phyloP scores from a whole-genome alignment of 2,113 vertebrate genomes.

The Macroglossus sobrinus region DNA sequence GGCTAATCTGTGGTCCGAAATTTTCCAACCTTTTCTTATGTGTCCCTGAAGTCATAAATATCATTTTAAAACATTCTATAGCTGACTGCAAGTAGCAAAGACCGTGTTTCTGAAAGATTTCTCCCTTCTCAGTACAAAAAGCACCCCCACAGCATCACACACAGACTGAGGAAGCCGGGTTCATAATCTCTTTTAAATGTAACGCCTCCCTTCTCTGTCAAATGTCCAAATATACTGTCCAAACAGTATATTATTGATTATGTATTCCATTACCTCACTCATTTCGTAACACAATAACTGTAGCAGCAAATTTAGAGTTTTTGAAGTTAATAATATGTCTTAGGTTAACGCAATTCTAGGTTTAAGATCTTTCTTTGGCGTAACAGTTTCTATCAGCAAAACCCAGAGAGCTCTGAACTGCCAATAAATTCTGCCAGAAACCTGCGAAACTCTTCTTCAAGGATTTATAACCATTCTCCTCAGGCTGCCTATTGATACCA shows the following conservation, averaged over 20 bases:
- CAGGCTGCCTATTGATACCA: background rate
- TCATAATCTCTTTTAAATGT: background rate
- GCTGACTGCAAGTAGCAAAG: background rate
- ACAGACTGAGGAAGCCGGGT: background rate
- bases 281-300: background rate
- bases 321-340: background rate
- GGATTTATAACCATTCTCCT: background rate
- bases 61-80: background rate
- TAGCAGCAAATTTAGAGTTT: background rate
- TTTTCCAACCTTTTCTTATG: conserved; percentile 27
- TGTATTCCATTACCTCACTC: background rate
- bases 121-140: background rate
- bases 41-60: background rate
- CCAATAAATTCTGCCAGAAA: background rate
- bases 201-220: background rate
- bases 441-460: background rate
- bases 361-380: background rate
- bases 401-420: background rate
- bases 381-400: background rate
- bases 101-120: background rate
- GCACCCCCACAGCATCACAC: background rate
- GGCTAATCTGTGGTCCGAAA: conserved; percentile 21
- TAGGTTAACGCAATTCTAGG: background rate
- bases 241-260: background rate
- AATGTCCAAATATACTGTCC: background rate